Evolutionary conservation across 2,888 invertebrate genomes (phyloP), one percentile per base, ranked within the genome.

Genomic region (Theodoxus fluviatilis): DNA sequence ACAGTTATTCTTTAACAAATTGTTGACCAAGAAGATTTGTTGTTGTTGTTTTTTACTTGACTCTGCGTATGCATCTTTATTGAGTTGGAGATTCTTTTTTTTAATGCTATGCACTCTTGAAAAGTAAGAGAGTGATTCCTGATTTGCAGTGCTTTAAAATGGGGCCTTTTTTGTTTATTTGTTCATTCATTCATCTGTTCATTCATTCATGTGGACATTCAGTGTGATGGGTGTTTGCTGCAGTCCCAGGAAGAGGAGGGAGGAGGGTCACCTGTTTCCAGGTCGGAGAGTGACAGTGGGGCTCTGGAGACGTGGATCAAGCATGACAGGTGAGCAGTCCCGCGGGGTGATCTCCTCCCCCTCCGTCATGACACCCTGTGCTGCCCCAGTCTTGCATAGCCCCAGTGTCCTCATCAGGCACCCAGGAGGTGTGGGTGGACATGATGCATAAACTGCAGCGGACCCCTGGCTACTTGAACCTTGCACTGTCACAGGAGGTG

Each of bases 261-360:
- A 38, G 72, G n/a, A 61, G 74, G 37, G 33, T 68, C 47, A 59
- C 52, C 72, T 25, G 57, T 63, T n/a, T 47, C 47, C 49, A 49
- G 25, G 31, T 65, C 55, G 68, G 68, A 40, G 31, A 67, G 37
- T 33, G 66, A 59, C 79, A 81, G 71, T 80, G 81, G 74, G 81
- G 81, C 22, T n/a, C 73, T 82, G 25, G 84, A 84, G 64, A 84
- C 84, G 3, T 85, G 85, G 82, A 81, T 83, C 52, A 80, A 80
- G 73, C 84, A 85, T 73, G 85, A 84, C 78, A 84, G 85, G 85
- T 85, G 74, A 66, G 49, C n/a, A n/a, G n/a, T n/a, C n/a, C n/a
- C n/a, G n/a, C n/a, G n/a, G n/a, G n/a, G n/a, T n/a, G n/a, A n/a
- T n/a, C n/a, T n/a, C n/a, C n/a, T n/a, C n/a, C n/a, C n/a, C n/a